Base-by-base conservation (phyloP, 2,888 invertebrate genomes). In the Rutpela maculata region DNA sequence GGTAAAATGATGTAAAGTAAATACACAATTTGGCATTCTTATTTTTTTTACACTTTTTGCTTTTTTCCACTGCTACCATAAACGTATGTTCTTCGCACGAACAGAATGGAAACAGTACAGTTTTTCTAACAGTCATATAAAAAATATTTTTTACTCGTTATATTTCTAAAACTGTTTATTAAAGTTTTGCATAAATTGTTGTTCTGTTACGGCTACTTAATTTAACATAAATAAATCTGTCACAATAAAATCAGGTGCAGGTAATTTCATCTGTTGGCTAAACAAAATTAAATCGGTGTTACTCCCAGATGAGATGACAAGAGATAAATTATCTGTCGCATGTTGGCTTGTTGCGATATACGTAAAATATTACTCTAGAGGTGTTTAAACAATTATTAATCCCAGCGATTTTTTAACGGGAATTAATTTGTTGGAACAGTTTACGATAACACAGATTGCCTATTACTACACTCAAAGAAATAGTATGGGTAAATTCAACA, bases 361-460 rank as follows among this genome's bases (percentile, higher is more conserved):
- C n/a, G n/a, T 50, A 50, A 50, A 50, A 50, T 50, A 50, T 50
- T 50, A n/a, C 50, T n/a, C 50, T 5, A n/a, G 50, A 50, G 50
- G 50, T 50, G 50, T 50, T n/a, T n/a, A n/a, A 35, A 35, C n/a
- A 50, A 50, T 50, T 50, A 50, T 50, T 50, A 50, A 50, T 50
- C n/a, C n/a, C 3, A 5, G 12, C 15, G 1, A 50, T 50, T 50
- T 50, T 50, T 50, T 50, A 50, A 50, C 43, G n/a, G 15, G 50
- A n/a, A 7, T n/a, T n/a, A 15, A n/a, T n/a, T n/a, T 15, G 50
- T 50, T 50, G 1, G 15, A 6, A 15, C 50, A n/a, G 50, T 4
- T 4, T 15, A 12, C 43, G 12, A 43, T 12, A 50, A n/a, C 6
- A n/a, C 6, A 17, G n/a, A 50, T 50, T 5, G n/a, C 31, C 4